Evolutionary conservation across 2,797 vertebrate genomes (phyloP).

Genomic region (Alosa sapidissima): DNA sequence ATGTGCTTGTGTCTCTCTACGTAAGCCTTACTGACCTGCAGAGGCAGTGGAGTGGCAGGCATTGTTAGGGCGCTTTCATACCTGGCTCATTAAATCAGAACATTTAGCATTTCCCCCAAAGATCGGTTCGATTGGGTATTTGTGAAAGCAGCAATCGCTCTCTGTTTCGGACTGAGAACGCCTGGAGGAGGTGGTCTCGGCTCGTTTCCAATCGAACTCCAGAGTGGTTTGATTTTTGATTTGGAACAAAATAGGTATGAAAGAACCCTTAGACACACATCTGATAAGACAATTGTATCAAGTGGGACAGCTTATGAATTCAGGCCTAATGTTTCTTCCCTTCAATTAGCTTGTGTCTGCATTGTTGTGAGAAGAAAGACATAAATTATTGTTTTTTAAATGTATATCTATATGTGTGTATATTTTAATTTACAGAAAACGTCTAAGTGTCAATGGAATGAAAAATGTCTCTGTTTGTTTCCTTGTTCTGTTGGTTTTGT

Average conservation of each 20-base stretch:
- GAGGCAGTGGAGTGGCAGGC: neutral
- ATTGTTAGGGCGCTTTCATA: no score
- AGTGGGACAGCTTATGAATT: slow-evolving; percentile 24
- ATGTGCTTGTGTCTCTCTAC: neutral
- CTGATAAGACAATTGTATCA: neutral
- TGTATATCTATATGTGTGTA: slow-evolving; percentile 40
- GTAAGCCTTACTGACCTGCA: neutral
- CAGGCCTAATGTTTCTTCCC: slow-evolving; percentile 25
- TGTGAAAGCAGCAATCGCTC: no score
- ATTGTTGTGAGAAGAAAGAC: slow-evolving; percentile 43
- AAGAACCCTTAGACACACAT: neutral
- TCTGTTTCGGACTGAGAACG: no score
- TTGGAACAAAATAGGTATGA: no score
- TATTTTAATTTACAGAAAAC: slow-evolving; percentile 46
- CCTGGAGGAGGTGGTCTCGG: no score
- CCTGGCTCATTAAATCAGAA: no score
- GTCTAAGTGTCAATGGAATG: slow-evolving; percentile 41
- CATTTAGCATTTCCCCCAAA: no score
- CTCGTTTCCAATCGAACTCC: no score
- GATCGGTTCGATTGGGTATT: no score
- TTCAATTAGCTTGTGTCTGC: slow-evolving; percentile 48
- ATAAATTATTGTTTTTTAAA: slow-evolving; percentile 47
- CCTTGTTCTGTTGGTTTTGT: slow-evolving; percentile 50
- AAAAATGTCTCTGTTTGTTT: slow-evolving; percentile 42
- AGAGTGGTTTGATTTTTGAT: no score